Evolutionary conservation across 2,797 vertebrate genomes (phyloP).

Genomic region (Leuciscus waleckii): DNA sequence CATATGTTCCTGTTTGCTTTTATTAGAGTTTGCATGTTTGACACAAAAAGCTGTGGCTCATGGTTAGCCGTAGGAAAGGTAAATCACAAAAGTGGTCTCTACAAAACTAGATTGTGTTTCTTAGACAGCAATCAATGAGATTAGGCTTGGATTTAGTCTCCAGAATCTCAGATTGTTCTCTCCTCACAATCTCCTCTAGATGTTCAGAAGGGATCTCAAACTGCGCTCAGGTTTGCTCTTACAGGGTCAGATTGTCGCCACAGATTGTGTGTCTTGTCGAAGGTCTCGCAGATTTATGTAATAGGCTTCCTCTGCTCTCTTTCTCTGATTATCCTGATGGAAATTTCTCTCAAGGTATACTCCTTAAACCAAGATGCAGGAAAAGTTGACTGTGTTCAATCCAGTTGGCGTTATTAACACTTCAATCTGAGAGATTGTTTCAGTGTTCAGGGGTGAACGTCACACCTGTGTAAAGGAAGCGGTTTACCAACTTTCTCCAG

Average conservation of each 20-base stretch:
- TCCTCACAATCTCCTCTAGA: neutral
- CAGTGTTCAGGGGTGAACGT: neutral
- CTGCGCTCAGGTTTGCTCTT: neutral
- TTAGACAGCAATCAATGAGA: neutral
- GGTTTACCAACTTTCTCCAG: neutral
- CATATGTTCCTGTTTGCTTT: conserved; percentile 22
- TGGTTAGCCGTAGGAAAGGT: neutral
- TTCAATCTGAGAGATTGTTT: neutral
- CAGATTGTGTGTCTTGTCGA: neutral
- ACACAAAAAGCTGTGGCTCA: conserved; percentile 2
- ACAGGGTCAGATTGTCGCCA: neutral
- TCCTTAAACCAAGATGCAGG: neutral
- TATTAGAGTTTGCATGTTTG: neutral
- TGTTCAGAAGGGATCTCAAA: neutral
- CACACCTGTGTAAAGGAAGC: neutral
- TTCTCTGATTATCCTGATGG: conserved; percentile 2
- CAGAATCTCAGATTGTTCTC: neutral
- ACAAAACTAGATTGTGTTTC: neutral
- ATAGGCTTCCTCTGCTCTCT: conserved; percentile 29
- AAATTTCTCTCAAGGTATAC: conserved; percentile 35
- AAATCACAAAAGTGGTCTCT: neutral
- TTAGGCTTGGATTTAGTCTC: neutral
- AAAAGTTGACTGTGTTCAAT: neutral
- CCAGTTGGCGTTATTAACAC: neutral
- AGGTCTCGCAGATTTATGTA: conserved; percentile 20